Percentiles rank a stretch among this genome's conserved stretches.
Conservation (phyloP, 2,888 invertebrate species). For the Eutolmus rufibarbis region DNA sequence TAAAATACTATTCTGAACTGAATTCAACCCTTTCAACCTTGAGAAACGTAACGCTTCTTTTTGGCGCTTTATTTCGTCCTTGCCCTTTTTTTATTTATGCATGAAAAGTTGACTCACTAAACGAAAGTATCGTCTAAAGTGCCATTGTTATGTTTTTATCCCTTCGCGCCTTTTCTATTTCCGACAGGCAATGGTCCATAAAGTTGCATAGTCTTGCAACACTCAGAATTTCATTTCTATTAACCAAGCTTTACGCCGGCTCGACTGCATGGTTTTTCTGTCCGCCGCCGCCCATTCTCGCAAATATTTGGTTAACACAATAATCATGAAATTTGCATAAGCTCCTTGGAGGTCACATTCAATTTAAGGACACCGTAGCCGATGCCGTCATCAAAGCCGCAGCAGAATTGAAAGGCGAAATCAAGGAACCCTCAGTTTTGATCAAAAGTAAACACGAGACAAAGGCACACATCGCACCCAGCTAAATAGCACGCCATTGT, state of each 20-base stretch:
- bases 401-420: constrained; percentile 17
- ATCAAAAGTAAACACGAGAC: constrained; percentile 31
- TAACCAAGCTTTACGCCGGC: background rate
- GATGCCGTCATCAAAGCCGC: constrained; percentile 12
- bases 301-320: constrained; percentile 30
- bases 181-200: background rate
- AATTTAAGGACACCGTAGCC: constrained; percentile 23
- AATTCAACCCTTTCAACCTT: too few species aligned
- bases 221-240: background rate
- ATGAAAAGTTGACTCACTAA: background rate
- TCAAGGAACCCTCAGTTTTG: constrained; percentile 25
- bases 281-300: background rate
- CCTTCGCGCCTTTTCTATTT: background rate
- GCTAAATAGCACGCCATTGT: background rate
- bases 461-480: background rate
- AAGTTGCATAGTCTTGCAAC: background rate
- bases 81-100: background rate
- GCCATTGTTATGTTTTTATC: background rate
- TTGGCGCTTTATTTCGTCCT: background rate
- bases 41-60: too few species aligned
- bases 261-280: background rate
- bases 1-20: too few species aligned
- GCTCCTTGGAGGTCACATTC: background rate
- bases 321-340: constrained; percentile 38
- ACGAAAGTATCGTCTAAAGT: background rate